Conservation (phyloP, 2,113 vertebrate genomes). For the Pholis gunnellus region DNA sequence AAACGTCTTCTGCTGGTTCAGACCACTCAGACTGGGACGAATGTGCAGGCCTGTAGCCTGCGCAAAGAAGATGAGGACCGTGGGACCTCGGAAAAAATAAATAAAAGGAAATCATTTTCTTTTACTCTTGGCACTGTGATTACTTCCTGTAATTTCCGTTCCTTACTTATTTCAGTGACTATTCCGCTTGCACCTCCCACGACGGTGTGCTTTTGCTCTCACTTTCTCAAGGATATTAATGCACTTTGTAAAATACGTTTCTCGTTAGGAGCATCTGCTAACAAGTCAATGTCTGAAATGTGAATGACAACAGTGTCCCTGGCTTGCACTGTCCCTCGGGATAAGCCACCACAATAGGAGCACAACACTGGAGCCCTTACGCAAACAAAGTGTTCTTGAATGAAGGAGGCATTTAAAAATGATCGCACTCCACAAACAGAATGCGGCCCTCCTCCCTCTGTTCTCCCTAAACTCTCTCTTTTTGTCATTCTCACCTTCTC, state of each 20-base stretch:
- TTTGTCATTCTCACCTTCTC: slow-evolving; percentile 34
- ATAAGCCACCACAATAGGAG: slow-evolving; percentile 72
- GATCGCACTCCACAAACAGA: slow-evolving; percentile 76
- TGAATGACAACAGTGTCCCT: slow-evolving; percentile 71
- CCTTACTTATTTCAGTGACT: background rate
- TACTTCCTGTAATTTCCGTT: slow-evolving; percentile 9
- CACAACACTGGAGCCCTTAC: slow-evolving; percentile 71
- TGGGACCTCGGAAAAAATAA: slow-evolving; percentile 40
- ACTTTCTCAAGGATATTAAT: slow-evolving; percentile 1
- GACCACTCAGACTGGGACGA: slow-evolving; percentile 43
- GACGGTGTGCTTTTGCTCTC: slow-evolving; percentile 2
- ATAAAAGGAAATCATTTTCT: background rate
- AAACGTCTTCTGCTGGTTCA: slow-evolving; percentile 35
- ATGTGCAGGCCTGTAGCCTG: slow-evolving; percentile 43
- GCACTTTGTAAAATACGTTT: background rate
- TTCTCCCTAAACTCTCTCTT: slow-evolving; percentile 30
- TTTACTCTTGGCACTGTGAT: background rate
- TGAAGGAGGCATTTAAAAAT: slow-evolving; percentile 80
- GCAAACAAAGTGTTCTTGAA: slow-evolving; percentile 81
- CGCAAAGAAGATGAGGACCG: slow-evolving; percentile 41
- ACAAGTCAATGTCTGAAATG: slow-evolving; percentile 66
- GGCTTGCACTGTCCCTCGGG: slow-evolving; percentile 66
- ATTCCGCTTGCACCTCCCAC: background rate
- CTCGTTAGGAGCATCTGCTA: slow-evolving; percentile 45
- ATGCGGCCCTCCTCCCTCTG: slow-evolving; percentile 59